A percentile compares a stretch with the other conserved stretches of the same genome.
Evolutionary conservation across 1,140 invertebrate genomes (phyloP).

Genomic region (Apolygus lucorum): DNA sequence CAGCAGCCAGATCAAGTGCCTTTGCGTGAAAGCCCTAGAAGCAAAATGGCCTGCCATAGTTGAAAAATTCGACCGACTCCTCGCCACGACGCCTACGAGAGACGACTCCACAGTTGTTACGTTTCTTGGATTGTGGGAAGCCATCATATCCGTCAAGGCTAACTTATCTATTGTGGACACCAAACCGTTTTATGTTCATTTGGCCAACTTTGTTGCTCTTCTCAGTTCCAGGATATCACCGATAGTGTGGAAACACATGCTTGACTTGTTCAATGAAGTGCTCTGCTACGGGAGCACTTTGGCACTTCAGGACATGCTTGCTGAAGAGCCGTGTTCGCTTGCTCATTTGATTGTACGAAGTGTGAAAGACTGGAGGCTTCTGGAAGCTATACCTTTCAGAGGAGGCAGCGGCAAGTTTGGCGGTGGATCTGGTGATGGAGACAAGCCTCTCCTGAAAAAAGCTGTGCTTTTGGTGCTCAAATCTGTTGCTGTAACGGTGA

Average conservation of each 20-base stretch:
- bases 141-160: conserved; percentile 82
- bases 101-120: conserved; percentile 54
- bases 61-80: conserved; percentile 45
- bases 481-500: conserved; percentile 80
- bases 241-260: conserved; percentile 71
- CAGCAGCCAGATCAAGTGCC: conserved; percentile 64
- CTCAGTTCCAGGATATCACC: conserved; percentile 62
- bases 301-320: conserved; percentile 72
- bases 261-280: conserved; percentile 78
- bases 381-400: conserved; percentile 56
- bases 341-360: conserved; percentile 74
- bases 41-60: conserved; percentile 71
- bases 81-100: conserved; percentile 42
- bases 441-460: conserved; percentile 65
- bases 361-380: conserved; percentile 70
- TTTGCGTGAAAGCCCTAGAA: conserved; percentile 74
- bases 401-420: conserved; percentile 46
- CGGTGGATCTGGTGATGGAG: conserved; percentile 45
- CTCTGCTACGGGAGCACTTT: conserved; percentile 81
- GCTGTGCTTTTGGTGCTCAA: conserved; percentile 75
- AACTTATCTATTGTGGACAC: conserved; percentile 81
- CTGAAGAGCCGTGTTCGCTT: conserved; percentile 75
- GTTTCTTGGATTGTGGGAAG: conserved; percentile 77
- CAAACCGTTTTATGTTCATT: conserved; percentile 75
- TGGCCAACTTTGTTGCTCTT: conserved; percentile 68